These are phyloP conservation scores for Acanthosoma haemorrhoidale DNA, from an alignment of 2,888 invertebrate species.

Conservation along the genomic window DNA sequence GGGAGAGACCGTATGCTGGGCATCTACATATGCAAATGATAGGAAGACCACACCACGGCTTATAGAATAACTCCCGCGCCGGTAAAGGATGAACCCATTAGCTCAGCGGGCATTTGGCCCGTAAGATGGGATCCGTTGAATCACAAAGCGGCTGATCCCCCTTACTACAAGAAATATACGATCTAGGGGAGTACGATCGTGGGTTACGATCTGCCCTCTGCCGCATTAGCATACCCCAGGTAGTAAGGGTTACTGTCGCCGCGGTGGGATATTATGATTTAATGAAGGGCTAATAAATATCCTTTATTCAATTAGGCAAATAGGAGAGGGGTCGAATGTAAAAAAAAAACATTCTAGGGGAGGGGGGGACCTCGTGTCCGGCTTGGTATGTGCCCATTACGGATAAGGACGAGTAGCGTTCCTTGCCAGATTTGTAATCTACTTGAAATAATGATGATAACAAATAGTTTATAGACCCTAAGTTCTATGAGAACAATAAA, in stretches of 20 bases:
- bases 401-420: too few species aligned
- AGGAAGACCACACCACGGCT: background rate
- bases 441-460: too few species aligned
- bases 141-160: background rate
- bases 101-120: background rate
- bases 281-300: background rate
- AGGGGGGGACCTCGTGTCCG: background rate
- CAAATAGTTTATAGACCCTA: too few species aligned
- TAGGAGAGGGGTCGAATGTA: too few species aligned
- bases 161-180: constrained; percentile 1
- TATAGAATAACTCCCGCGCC: background rate
- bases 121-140: constrained; percentile 6
- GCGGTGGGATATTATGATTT: background rate
- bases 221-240: too few species aligned
- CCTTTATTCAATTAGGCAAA: constrained; percentile 9
- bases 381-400: too few species aligned
- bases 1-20: background rate
- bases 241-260: background rate
- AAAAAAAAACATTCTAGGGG: background rate
- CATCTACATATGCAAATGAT: constrained; percentile 2
- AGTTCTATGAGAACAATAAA: too few species aligned
- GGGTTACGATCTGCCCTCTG: background rate
- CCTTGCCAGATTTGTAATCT: too few species aligned
- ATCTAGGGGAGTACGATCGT: background rate
- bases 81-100: background rate